These are phyloP conservation scores for Xenopus laevis DNA, from an alignment of 2,113 vertebrate species.

Conservation along the genomic window DNA sequence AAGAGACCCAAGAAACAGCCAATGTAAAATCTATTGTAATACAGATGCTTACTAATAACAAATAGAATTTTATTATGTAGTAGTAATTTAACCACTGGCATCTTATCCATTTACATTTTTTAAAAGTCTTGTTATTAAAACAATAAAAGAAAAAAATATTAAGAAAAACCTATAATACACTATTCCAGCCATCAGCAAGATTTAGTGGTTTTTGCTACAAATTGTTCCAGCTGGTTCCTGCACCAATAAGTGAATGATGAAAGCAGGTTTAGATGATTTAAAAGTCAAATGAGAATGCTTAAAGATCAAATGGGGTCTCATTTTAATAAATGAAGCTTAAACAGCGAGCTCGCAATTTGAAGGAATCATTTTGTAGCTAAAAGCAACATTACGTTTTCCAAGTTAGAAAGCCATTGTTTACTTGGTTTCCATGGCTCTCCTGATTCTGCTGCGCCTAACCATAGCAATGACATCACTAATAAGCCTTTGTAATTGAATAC, in stretches of 20 bases:
- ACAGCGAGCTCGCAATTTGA: slow-evolving; percentile 12
- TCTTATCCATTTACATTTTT: no score
- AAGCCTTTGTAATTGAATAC: slow-evolving; percentile 9
- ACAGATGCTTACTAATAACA: no score
- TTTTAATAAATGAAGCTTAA: slow-evolving; percentile 35
- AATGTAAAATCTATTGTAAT: no score
- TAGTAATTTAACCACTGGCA: no score
- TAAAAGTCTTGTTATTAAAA: no score
- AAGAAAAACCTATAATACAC: neutral
- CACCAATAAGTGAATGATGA: slow-evolving; percentile 24
- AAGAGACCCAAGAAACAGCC: no score
- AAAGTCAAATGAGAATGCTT: slow-evolving; percentile 42
- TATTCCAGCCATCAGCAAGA: neutral
- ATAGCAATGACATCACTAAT: slow-evolving; percentile 31
- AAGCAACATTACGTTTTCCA: slow-evolving; percentile 10
- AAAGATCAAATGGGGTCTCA: slow-evolving; percentile 35
- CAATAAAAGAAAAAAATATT: no score
- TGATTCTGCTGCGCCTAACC: slow-evolving; percentile 1
- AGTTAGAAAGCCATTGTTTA: slow-evolving; percentile 18
- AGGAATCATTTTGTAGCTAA: neutral
- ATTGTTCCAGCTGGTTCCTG: slow-evolving; percentile 14
- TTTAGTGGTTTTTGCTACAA: slow-evolving; percentile 11
- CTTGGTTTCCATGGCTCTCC: slow-evolving; percentile 30
- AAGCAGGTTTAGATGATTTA: slow-evolving; percentile 35
- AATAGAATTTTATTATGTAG: no score